Conservation (phyloP, 2,113 vertebrate genomes). For the human (Homo sapiens) region DNA sequence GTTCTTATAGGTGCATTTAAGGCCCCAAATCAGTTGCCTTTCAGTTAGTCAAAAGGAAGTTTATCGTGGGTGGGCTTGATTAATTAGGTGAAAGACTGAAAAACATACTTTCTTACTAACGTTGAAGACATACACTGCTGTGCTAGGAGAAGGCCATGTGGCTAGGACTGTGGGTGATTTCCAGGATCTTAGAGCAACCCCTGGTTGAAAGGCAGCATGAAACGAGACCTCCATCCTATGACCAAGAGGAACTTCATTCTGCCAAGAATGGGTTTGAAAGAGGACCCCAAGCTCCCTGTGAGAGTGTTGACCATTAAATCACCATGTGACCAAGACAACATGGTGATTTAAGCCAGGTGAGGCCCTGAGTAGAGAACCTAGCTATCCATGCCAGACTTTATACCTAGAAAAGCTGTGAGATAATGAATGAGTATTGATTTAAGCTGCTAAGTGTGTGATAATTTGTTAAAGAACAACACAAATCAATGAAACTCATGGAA, state of each 20-base stretch:
- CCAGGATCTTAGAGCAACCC: background rate
- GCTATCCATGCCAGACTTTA: too few species aligned
- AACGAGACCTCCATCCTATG: background rate
- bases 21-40: background rate
- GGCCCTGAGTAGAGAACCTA: background rate
- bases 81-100: background rate
- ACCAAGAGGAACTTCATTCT: background rate
- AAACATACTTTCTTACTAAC: background rate
- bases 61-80: too few species aligned
- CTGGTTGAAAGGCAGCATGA: accelerated
- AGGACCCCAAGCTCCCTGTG: background rate
- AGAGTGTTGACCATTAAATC: background rate
- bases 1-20: background rate
- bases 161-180: background rate
- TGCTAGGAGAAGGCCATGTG: background rate
- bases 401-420: background rate
- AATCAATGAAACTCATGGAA: background rate
- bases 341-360: background rate
- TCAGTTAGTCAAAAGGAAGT: background rate
- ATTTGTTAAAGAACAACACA: background rate
- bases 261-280: background rate
- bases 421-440: background rate
- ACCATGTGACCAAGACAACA: too few species aligned
- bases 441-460: background rate
- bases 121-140: background rate